Evolutionary conservation across 2,797 vertebrate species (phyloP), one percentile per base, ranked within the genome.

Genomic region (Micrastur ruficollis): DNA sequence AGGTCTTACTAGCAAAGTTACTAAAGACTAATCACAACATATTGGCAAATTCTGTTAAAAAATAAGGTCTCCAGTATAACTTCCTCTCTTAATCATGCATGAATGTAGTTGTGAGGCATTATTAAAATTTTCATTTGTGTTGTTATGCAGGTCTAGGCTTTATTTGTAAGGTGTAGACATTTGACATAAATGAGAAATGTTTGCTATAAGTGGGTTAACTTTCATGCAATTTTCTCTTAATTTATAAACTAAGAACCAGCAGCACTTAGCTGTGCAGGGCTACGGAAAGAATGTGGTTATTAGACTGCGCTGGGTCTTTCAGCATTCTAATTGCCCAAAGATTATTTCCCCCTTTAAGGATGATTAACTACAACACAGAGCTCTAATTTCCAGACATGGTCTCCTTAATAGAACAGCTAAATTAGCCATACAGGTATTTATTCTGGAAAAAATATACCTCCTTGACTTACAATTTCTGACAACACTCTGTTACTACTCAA

Each of bases 341-440:
- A 93, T 86, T 92, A 85, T 92, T 92, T 92, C 29, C 31, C 50
- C 42, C 44, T 87, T 92, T 74, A 80, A 80, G 78, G 44, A 76
- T 89, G 70, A 93, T 93, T 95, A 95, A 65, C 63, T 93, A 18
- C 44, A 86, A 89, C 31, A 82, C 36, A 81, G 66, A 96, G 34
- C 44, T 95, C 76, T 44, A 80, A 31, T 96, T 96, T 95, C 59
- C 62, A 80, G 63, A 66, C 36, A 36, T 18, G 21, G 32, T 20
- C 12, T 92, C 23, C 66, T 61, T 87, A 90, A 93, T 16, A 94
- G 66, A 89, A 86, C 19, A 73, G 40, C 55, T 90, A 50, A 92
- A 95, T 90, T 89, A 67, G 32, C 40, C 18, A 4, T 78, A 70
- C 9, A 52, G 73, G 47, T 94, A 86, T 53, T 93, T 95, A 84